Evolutionary conservation across 2,888 invertebrate genomes (phyloP).

Genomic region (Lasius fuliginosus): DNA sequence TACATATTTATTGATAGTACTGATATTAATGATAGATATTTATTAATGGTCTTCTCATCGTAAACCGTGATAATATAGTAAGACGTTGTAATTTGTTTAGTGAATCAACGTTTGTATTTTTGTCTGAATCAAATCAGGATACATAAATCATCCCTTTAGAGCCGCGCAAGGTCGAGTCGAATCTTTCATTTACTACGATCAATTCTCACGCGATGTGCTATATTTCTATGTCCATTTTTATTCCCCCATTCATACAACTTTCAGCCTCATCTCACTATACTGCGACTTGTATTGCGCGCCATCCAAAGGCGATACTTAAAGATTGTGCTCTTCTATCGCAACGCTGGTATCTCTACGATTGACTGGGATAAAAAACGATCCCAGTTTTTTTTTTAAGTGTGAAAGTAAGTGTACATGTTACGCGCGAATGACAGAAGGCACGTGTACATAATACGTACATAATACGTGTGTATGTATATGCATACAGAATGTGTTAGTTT

Average conservation of each 20-base stretch:
- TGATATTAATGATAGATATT: neutral
- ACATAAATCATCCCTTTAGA: constrained; percentile 34
- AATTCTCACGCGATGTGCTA: constrained; percentile 28
- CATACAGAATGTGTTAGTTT: constrained; percentile 37
- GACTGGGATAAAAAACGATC: constrained; percentile 62
- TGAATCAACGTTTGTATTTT: constrained; percentile 24
- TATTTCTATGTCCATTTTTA: constrained; percentile 32
- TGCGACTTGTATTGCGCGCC: constrained; percentile 66
- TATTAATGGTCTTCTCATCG: neutral
- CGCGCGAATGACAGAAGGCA: constrained; percentile 7
- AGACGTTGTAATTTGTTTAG: neutral
- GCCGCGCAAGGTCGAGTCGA: constrained; percentile 19
- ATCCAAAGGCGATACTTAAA: constrained; percentile 69
- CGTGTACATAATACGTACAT: neutral
- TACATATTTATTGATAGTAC: too few species aligned
- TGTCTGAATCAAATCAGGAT: neutral
- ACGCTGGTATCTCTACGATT: constrained; percentile 66
- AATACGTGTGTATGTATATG: neutral
- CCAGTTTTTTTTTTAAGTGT: constrained; percentile 16
- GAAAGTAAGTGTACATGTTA: constrained; percentile 8
- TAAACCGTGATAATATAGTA: neutral
- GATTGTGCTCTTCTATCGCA: constrained; percentile 67
- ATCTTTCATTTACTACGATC: constrained; percentile 41
- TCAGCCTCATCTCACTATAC: constrained; percentile 65
- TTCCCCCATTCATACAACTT: constrained; percentile 10